Evolutionary conservation across 23 tunicate genomes (phyloP).

Genomic region (Ascidia mentula): DNA sequence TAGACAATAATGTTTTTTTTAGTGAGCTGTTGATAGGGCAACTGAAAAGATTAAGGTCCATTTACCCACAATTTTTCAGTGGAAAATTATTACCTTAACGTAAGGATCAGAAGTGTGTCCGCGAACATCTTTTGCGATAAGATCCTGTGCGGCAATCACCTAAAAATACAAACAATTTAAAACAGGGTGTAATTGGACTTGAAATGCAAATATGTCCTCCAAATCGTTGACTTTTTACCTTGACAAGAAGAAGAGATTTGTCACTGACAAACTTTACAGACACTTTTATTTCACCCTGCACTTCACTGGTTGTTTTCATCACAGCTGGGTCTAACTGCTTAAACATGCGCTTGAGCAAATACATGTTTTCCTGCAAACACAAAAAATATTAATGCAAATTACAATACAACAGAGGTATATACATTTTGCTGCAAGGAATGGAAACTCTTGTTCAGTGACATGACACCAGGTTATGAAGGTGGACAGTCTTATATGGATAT

Average conservation of each 20-base stretch:
- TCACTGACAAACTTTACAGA: constrained; percentile 53
- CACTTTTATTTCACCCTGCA: constrained; percentile 67
- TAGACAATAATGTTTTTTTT: too few species aligned
- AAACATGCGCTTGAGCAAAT: constrained; percentile 78
- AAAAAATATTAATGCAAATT: background rate
- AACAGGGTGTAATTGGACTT: background rate
- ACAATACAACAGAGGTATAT: background rate
- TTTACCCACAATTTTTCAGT: too few species aligned
- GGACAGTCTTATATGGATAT: too few species aligned
- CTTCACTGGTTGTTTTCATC: constrained; percentile 47
- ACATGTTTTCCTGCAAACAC: constrained; percentile 76
- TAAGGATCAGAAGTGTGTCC: constrained; percentile 65
- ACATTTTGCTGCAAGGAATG: background rate
- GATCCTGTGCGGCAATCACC: constrained; percentile 60
- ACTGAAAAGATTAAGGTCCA: too few species aligned
- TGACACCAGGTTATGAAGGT: too few species aligned
- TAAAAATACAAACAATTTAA: constrained; percentile 3
- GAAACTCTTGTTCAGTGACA: too few species aligned
- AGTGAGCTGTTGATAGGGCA: too few species aligned
- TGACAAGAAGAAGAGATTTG: constrained; percentile 64
- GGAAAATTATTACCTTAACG: constrained; percentile 62
- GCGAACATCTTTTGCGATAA: constrained; percentile 60
- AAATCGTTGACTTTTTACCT: constrained; percentile 50
- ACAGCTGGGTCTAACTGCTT: constrained; percentile 85
- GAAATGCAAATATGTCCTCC: background rate